A percentile compares a stretch with the other conserved stretches of the same genome.
These are phyloP conservation scores for Vulpes lagopus DNA, from an alignment of 2,113 vertebrate genomes.

Conservation along the genomic window DNA sequence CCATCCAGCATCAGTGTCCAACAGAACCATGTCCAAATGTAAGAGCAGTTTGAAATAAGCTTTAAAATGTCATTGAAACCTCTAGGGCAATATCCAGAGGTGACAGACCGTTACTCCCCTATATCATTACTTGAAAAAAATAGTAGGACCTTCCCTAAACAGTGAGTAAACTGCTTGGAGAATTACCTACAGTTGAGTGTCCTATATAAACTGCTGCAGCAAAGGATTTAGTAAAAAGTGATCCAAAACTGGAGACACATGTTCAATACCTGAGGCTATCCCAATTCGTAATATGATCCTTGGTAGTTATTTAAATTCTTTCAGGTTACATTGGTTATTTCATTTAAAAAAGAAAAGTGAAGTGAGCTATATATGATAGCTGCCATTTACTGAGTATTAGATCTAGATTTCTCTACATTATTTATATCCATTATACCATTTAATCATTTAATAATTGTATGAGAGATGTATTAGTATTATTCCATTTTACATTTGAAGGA, in stretches of 20 bases:
- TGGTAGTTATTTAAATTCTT: background rate
- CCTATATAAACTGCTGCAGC: background rate
- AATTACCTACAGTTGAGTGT: background rate
- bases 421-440: background rate
- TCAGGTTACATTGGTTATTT: background rate
- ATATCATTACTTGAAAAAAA: background rate
- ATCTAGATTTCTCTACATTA: background rate
- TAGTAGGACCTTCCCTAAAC: background rate
- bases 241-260: background rate
- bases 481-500: background rate
- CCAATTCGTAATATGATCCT: background rate
- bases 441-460: background rate
- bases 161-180: background rate
- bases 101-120: background rate
- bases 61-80: background rate
- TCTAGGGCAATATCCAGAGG: background rate
- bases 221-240: conserved; percentile 20
- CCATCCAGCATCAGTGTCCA: background rate
- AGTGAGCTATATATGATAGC: background rate
- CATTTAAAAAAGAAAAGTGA: background rate
- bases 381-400: background rate
- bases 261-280: background rate
- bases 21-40: background rate
- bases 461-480: background rate
- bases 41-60: background rate